phyloP scores from a whole-genome alignment of 1,140 invertebrate species.

The Vanessa tameamea region DNA sequence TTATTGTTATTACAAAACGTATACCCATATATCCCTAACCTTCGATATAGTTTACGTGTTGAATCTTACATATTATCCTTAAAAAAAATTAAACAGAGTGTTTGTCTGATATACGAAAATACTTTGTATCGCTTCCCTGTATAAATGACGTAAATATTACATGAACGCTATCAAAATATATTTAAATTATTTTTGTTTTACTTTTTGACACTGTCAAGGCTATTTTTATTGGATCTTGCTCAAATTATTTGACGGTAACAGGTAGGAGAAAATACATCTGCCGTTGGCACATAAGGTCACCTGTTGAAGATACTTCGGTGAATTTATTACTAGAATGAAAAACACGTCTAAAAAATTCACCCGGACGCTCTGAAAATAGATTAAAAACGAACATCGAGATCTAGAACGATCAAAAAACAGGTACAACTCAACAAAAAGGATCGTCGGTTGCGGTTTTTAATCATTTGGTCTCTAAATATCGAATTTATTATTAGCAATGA shows the following conservation, averaged over 20 bases:
- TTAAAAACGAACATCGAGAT: not conserved
- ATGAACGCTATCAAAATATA: conserved; percentile 1
- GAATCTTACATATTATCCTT: too few species aligned
- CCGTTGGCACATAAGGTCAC: conserved; percentile 36
- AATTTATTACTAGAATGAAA: conserved; percentile 16
- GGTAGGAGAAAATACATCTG: conserved; percentile 42
- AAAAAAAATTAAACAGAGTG: too few species aligned
- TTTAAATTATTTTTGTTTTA: conserved; percentile 1
- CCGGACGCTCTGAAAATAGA: conserved; percentile 7
- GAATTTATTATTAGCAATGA: conserved; percentile 5
- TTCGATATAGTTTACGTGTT: too few species aligned
- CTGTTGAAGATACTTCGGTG: conserved; percentile 16
- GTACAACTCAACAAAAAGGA: too few species aligned
- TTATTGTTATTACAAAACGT: too few species aligned
- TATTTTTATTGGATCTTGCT: conserved; percentile 39
- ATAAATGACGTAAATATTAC: conserved; percentile 5
- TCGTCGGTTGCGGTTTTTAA: not conserved
- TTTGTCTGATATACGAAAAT: not conserved
- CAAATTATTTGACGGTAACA: conserved; percentile 43
- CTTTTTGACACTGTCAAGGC: conserved; percentile 35
- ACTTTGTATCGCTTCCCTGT: not conserved
- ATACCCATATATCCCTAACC: too few species aligned
- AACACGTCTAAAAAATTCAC: not conserved
- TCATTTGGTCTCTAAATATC: not conserved
- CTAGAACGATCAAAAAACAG: not conserved